Percentiles rank a stretch among this genome's conserved stretches.
phyloP scores from a whole-genome alignment of 2,113 vertebrate genomes.

The Lepus americanus region DNA sequence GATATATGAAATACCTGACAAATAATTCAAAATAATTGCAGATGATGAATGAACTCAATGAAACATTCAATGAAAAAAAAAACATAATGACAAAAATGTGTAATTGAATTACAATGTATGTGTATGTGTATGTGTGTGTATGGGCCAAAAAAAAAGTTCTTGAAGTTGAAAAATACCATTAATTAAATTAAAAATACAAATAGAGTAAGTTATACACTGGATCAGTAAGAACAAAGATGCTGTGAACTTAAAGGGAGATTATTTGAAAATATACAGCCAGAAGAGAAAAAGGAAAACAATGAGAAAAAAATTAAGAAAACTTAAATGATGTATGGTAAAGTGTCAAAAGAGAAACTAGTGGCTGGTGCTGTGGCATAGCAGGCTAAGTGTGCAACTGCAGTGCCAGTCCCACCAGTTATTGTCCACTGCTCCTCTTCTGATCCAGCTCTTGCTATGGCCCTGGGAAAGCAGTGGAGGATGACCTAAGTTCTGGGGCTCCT shows the following conservation, averaged over 20 bases:
- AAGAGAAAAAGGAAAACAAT: neutral
- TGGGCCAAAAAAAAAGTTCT: neutral
- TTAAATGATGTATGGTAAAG: neutral
- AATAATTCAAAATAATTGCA: neutral
- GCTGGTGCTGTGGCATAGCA: no score
- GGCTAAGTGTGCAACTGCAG: no score
- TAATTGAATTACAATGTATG: no score
- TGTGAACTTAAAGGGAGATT: neutral
- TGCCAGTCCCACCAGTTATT: no score
- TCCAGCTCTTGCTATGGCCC: no score
- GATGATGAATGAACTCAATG: neutral
- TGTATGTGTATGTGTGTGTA: no score
- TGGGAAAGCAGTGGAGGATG: no score
- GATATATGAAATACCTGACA: neutral
- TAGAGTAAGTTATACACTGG: no score
- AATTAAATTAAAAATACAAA: neutral
- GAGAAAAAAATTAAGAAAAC: neutral
- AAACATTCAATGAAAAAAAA: neutral
- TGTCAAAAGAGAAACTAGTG: neutral
- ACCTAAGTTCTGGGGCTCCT: no score
- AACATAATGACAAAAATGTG: neutral
- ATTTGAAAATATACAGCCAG: neutral
- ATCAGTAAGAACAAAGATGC: neutral
- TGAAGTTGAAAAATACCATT: neutral
- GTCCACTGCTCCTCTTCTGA: no score